Conservation (phyloP, 1,140 invertebrate species). For the Callitettix versicolor region DNA sequence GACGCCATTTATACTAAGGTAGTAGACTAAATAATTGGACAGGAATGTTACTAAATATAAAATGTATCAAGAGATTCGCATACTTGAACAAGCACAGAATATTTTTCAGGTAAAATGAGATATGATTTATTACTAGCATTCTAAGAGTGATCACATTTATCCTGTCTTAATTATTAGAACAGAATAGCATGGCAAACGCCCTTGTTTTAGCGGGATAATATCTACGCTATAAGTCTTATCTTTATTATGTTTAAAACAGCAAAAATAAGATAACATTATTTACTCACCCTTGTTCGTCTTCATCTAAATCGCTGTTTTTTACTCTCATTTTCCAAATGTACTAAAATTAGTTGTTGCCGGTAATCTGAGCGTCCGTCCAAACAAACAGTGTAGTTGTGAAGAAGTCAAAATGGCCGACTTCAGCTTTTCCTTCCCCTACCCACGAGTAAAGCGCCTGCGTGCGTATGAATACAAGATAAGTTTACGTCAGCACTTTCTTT, state of each 20-base stretch:
- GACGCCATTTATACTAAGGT: too few relatives aligned
- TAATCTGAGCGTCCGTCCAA: slow-evolving; percentile 5
- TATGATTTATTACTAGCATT: too few relatives aligned
- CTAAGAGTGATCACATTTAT: too few relatives aligned
- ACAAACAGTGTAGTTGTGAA: background rate
- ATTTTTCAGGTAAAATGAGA: too few relatives aligned
- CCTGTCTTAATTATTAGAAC: too few relatives aligned
- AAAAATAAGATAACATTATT: background rate
- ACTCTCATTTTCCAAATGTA: slow-evolving; percentile 6
- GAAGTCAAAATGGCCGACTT: slow-evolving; percentile 4
- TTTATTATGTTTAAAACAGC: background rate
- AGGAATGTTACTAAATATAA: too few relatives aligned
- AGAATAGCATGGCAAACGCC: background rate
- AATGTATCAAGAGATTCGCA: too few relatives aligned
- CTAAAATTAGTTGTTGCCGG: slow-evolving; percentile 5
- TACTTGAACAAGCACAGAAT: too few relatives aligned
- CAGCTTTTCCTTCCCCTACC: background rate
- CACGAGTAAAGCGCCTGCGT: background rate
- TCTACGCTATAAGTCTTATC: background rate
- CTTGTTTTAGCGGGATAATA: background rate
- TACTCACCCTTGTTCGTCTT: slow-evolving; percentile 14
- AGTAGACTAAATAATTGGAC: too few relatives aligned
- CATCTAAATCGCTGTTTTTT: slow-evolving; percentile 13
- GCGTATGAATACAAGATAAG: background rate
- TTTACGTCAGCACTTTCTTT: too few relatives aligned